Evolutionary conservation across 2,888 invertebrate species (phyloP), one percentile per base, ranked within the genome.

Genomic region (Osedax frankpressi): DNA sequence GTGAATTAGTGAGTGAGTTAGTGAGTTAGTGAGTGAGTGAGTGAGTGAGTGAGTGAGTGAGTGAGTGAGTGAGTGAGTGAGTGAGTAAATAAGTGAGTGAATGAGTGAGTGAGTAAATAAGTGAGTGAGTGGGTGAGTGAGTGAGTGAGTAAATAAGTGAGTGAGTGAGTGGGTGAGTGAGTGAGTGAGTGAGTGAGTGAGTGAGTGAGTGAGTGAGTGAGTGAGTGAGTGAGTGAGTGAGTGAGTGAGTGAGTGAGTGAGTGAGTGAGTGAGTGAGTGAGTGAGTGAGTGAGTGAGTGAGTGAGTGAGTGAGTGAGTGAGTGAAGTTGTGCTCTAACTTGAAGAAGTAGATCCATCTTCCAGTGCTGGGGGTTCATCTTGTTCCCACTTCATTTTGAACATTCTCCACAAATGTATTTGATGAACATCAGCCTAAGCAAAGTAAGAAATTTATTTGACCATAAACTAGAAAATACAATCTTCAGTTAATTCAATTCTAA

Each of bases 331-430:
- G n/a, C n/a, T n/a, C n/a, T n/a, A n/a, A n/a, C n/a, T n/a, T n/a
- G n/a, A n/a, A n/a, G n/a, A n/a, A 44, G 44, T 76, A 62, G 76
- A 76, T 28, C 83, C 84, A 75, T 94, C 94, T 80, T 96, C 94
- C 3, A 94, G 86, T 80, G 93, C 92, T 0, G 96, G 97, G 0
- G 97, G 96, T 81, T 94, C 94, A 79, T 96, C 94, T 87, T 92
- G 91, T 80, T 97, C 96, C 77, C 90, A 93, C 84, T 94, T 95
- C 65, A 94, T 89, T 82, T 90, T 91, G 85, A 93, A 96, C 82
- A 89, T 90, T 70, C 93, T 88, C 81, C 91, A 90, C 90, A 93
- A 91, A 62, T 92, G 86, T 0, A 93, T 92, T 86, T 94, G 93
- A 84, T 92, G 92, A 0, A 94, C 94, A 79, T 94, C 94, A 84